Evolutionary conservation across 2,113 vertebrate genomes (phyloP).

Genomic region (Sturnus vulgaris): DNA sequence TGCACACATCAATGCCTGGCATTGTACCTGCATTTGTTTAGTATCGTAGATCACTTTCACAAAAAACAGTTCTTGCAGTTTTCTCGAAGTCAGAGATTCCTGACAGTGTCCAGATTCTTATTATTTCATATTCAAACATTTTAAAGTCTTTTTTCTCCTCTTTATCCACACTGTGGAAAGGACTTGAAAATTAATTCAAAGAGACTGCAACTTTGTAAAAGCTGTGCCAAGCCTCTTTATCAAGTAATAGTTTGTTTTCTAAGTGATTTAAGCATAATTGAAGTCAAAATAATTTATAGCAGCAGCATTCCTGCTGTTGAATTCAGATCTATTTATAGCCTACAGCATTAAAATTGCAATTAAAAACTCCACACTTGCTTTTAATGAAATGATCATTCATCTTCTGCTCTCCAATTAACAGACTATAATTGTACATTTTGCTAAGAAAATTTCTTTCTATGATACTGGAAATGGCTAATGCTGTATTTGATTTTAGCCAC

Average conservation of each 20-base stretch:
- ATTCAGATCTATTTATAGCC: neutral
- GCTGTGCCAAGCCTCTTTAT: neutral
- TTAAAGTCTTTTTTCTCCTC: neutral
- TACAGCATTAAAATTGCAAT: neutral
- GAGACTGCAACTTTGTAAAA: neutral
- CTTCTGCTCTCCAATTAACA: neutral
- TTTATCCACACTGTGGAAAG: neutral
- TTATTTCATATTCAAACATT: neutral
- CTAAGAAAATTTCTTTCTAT: neutral
- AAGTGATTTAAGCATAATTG: neutral
- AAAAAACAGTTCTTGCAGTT: neutral
- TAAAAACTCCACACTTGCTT: neutral
- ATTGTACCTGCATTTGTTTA: accelerated
- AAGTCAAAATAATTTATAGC: neutral
- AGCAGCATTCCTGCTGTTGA: neutral
- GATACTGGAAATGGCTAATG: neutral
- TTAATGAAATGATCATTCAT: neutral
- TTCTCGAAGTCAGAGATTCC: neutral
- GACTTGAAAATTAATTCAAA: neutral
- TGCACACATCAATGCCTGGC: neutral
- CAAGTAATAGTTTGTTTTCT: neutral
- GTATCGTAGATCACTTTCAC: neutral
- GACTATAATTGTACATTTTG: neutral
- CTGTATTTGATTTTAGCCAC: neutral
- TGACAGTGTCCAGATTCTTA: neutral